Conservation (phyloP, 2,113 vertebrate species). For the Toxostoma redivivum region DNA sequence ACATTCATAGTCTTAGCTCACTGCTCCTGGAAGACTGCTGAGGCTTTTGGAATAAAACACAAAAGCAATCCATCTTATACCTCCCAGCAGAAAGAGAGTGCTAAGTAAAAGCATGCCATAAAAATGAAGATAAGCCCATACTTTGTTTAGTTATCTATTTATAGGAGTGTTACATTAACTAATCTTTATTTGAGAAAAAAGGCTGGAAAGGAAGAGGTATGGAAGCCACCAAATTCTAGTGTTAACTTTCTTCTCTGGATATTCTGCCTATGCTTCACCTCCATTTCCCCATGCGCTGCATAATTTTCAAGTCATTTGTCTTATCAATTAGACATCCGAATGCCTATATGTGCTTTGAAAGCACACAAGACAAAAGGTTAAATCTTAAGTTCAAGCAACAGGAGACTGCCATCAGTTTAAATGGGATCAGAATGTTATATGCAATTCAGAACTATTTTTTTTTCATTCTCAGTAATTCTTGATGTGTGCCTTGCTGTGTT, state of each 20-base stretch:
- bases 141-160: not conserved
- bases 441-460: not conserved
- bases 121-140: not conserved
- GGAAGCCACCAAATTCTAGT: not conserved
- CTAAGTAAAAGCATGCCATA: not conserved
- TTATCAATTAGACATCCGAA: not conserved
- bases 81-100: not conserved
- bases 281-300: not conserved
- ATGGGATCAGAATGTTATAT: not conserved
- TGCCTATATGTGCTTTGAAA: not conserved
- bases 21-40: not conserved
- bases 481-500: not conserved
- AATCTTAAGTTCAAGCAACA: constrained; percentile 6
- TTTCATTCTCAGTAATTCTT: not conserved
- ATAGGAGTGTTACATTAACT: not conserved
- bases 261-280: not conserved
- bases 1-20: not conserved
- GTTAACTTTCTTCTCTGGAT: not conserved
- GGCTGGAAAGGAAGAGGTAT: not conserved
- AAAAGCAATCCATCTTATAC: not conserved
- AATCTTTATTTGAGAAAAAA: not conserved
- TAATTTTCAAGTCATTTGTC: not conserved
- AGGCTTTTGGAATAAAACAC: not conserved
- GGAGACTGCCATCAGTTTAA: not conserved
- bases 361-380: not conserved